Conservation (phyloP, 2,113 vertebrate species). For the Nothoprocta perdicaria region DNA sequence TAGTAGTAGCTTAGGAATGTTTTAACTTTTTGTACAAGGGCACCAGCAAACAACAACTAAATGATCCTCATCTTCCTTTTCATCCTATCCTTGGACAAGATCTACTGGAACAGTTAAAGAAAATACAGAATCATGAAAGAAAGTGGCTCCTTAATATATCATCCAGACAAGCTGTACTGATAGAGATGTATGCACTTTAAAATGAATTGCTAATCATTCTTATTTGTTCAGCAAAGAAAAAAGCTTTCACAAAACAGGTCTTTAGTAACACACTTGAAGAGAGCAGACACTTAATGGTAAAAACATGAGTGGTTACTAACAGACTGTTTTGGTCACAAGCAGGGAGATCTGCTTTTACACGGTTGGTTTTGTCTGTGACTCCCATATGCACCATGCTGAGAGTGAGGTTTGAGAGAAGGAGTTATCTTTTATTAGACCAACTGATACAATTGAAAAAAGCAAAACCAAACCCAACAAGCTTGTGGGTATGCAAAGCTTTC, state of each 20-base stretch:
- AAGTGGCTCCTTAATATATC: neutral
- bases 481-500: neutral
- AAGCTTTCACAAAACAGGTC: neutral
- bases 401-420: neutral
- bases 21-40: neutral
- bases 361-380: neutral
- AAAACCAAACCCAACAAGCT: neutral
- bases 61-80: neutral
- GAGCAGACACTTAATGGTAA: neutral
- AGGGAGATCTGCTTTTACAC: neutral
- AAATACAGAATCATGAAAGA: neutral
- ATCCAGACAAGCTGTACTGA: neutral
- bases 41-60: neutral
- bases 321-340: neutral
- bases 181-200: rapidly evolving
- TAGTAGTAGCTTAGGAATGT: neutral
- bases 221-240: neutral
- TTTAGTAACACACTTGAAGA: neutral
- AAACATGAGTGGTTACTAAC: neutral
- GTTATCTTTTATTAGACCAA: neutral
- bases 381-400: neutral
- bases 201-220: neutral
- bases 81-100: neutral
- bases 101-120: neutral
- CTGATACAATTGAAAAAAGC: neutral